Percentiles rank a stretch among this genome's conserved stretches.
Evolutionary conservation across 2,888 invertebrate genomes (phyloP).

Genomic region (Netelia fuscicornis): DNA sequence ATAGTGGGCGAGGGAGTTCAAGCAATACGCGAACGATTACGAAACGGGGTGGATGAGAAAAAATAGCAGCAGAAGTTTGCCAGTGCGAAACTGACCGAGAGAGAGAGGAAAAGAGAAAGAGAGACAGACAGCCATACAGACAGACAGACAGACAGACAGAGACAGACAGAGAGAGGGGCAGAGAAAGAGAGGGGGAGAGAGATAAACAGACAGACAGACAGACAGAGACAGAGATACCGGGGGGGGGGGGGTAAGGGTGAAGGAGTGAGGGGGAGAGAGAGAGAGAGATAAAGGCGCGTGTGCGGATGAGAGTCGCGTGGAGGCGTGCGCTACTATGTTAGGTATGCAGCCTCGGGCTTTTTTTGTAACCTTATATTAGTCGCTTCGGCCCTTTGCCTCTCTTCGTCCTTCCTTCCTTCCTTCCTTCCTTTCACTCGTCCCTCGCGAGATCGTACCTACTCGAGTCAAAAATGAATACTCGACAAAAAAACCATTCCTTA

Average conservation of each 20-base stretch:
- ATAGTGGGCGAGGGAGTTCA: constrained; percentile 6
- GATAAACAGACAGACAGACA: too few relatives aligned
- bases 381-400: constrained; percentile 61
- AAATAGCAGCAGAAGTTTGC: constrained; percentile 22
- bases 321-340: constrained; percentile 80
- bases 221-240: too few relatives aligned
- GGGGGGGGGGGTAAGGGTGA: too few relatives aligned
- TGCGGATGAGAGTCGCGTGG: constrained; percentile 78
- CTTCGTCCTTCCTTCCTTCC: constrained; percentile 19
- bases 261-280: constrained; percentile 14
- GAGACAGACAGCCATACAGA: too few relatives aligned
- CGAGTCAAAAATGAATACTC: background rate
- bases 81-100: constrained; percentile 4
- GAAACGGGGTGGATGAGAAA: constrained; percentile 27
- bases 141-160: too few relatives aligned
- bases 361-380: constrained; percentile 78
- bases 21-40: constrained; percentile 28
- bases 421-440: constrained; percentile 55
- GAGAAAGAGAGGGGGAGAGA: too few relatives aligned
- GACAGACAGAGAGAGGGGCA: too few relatives aligned
- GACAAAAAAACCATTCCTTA: constrained; percentile 1
- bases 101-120: background rate
- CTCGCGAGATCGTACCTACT: background rate
- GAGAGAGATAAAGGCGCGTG: constrained; percentile 18
- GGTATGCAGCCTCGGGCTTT: constrained; percentile 76